Conservation (phyloP, 2,888 invertebrate genomes). For the Operophtera brumata region DNA sequence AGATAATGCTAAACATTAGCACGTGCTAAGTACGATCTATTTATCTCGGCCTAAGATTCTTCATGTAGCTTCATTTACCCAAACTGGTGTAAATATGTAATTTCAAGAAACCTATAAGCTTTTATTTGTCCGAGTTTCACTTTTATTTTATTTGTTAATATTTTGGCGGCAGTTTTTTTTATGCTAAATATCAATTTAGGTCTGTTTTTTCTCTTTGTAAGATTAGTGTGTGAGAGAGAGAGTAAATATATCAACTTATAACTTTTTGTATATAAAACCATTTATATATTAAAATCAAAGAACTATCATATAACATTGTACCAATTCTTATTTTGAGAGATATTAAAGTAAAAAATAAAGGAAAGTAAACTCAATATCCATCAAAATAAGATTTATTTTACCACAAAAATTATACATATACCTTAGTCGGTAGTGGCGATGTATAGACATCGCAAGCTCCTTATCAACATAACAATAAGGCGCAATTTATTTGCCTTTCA, state of each 20-base stretch:
- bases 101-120: constrained; percentile 1
- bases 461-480: constrained; percentile 30
- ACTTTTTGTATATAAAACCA: not conserved
- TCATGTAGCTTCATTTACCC: no score
- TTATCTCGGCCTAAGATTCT: no score
- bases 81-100: no score
- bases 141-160: not conserved
- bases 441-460: constrained; percentile 46
- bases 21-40: no score
- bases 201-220: not conserved
- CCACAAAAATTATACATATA: constrained; percentile 29
- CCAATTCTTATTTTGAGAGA: constrained; percentile 22
- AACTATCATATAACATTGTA: constrained; percentile 4
- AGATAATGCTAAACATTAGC: no score
- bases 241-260: not conserved
- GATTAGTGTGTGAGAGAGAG: not conserved
- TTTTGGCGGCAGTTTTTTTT: not conserved
- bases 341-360: constrained; percentile 10
- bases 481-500: constrained; percentile 14
- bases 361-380: constrained; percentile 27
- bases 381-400: constrained; percentile 32
- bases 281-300: constrained; percentile 2
- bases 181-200: not conserved
- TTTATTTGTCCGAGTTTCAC: not conserved
- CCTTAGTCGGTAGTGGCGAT: constrained; percentile 41